Conservation (phyloP, 2,888 invertebrate genomes). For the Cosmia pyralina region DNA sequence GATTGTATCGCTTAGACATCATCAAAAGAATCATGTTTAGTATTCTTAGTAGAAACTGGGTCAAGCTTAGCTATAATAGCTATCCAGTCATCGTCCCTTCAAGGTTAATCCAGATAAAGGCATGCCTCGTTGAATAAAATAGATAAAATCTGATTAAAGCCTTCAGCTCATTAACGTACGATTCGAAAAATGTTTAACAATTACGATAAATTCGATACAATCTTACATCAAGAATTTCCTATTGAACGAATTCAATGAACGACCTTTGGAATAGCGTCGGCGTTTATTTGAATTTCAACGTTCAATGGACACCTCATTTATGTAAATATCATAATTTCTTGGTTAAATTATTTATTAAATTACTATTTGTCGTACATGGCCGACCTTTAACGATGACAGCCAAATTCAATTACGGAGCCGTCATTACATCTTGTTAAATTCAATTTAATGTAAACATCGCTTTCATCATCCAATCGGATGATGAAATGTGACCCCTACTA, state of each 20-base stretch:
- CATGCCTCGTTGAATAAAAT: constrained; percentile 48
- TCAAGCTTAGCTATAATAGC: constrained; percentile 52
- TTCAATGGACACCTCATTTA: constrained; percentile 49
- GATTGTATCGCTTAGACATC: too few relatives aligned
- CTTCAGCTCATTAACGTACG: constrained; percentile 54
- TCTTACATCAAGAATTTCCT: constrained; percentile 47
- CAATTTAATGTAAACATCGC: constrained; percentile 68
- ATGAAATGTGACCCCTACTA: constrained; percentile 58
- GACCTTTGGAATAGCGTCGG: constrained; percentile 55
- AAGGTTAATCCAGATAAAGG: constrained; percentile 55
- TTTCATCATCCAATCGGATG: constrained; percentile 64
- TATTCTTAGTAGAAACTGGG: constrained; percentile 48
- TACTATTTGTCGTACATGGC: constrained; percentile 47
- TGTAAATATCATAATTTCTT: constrained; percentile 62
- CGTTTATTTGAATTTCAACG: constrained; percentile 59
- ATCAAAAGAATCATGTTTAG: too few relatives aligned
- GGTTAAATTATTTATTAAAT: constrained; percentile 56
- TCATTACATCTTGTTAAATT: constrained; percentile 69
- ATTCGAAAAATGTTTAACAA: constrained; percentile 54
- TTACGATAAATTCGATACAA: constrained; percentile 54
- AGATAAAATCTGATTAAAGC: constrained; percentile 53
- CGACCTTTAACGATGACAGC: constrained; percentile 64
- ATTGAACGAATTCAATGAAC: constrained; percentile 53
- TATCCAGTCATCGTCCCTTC: constrained; percentile 46
- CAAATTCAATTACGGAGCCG: constrained; percentile 68